Evolutionary conservation across 1,140 invertebrate species (phyloP).

Genomic region (Dendrolimus kikuchii): DNA sequence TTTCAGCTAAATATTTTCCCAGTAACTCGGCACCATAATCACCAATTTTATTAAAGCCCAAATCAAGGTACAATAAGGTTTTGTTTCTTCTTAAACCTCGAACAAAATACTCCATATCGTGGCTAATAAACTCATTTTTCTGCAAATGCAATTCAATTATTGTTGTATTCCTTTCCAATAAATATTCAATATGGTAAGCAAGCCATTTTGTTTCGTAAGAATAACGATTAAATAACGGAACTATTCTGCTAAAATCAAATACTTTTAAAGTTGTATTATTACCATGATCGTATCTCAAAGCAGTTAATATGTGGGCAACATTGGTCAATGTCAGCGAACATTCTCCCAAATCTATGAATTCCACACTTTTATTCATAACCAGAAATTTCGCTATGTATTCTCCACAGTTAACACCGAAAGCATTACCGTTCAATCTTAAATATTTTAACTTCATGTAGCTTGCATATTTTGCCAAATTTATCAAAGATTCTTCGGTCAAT

Average conservation of each 20-base stretch:
- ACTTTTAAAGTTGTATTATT: conserved; percentile 58
- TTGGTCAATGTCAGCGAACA: conserved; percentile 69
- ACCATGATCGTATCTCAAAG: conserved; percentile 53
- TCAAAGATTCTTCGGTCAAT: conserved; percentile 52
- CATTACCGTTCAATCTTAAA: conserved; percentile 72
- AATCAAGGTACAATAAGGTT: conserved; percentile 69
- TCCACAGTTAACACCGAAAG: conserved; percentile 64
- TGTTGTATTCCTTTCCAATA: conserved; percentile 54
- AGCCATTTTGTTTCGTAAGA: conserved; percentile 58
- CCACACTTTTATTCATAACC: conserved; percentile 53
- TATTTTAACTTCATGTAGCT: conserved; percentile 59
- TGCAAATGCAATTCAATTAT: conserved; percentile 73
- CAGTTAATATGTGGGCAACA: conserved; percentile 62
- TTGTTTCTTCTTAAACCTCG: conserved; percentile 64
- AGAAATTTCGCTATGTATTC: conserved; percentile 67
- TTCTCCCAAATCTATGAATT: conserved; percentile 72
- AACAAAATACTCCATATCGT: conserved; percentile 72
- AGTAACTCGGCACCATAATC: conserved; percentile 71
- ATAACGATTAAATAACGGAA: conserved; percentile 57
- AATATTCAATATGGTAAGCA: conserved; percentile 53
- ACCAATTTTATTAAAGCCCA: conserved; percentile 73
- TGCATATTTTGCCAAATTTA: conserved; percentile 45
- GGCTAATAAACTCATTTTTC: conserved; percentile 73
- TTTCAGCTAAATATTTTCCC: conserved; percentile 65
- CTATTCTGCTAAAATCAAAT: conserved; percentile 72